Evolutionary conservation across 2,888 invertebrate genomes (phyloP).

Genomic region (Malacosoma neustria): DNA sequence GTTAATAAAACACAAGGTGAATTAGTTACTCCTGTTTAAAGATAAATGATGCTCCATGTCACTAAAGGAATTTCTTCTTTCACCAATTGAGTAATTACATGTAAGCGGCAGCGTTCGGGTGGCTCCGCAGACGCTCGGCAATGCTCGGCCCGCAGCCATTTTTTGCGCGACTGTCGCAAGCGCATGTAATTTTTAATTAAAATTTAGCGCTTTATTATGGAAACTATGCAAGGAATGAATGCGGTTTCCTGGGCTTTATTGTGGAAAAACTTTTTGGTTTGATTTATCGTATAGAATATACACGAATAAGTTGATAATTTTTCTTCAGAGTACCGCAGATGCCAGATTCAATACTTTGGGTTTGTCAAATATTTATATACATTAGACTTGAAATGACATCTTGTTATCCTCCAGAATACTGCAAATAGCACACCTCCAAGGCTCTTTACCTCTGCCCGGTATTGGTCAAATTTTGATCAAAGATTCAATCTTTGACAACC

Average conservation of each 20-base stretch:
- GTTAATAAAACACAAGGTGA: too few relatives aligned
- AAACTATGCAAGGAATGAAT: constrained; percentile 40
- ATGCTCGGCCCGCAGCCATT: constrained; percentile 37
- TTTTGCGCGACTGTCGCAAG: constrained; percentile 35
- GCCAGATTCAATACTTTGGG: too few relatives aligned
- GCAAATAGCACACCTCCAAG: too few relatives aligned
- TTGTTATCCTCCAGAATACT: too few relatives aligned
- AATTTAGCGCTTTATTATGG: constrained; percentile 59
- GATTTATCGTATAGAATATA: neutral
- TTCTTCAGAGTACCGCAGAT: too few relatives aligned
- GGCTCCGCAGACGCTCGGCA: constrained; percentile 35
- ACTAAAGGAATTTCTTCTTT: constrained; percentile 35
- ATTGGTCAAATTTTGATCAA: too few relatives aligned
- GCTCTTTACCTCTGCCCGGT: too few relatives aligned
- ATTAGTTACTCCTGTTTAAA: neutral
- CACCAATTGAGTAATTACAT: constrained; percentile 53
- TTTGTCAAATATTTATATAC: too few relatives aligned
- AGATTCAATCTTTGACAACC: too few relatives aligned
- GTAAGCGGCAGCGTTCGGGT: constrained; percentile 32
- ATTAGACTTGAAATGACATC: too few relatives aligned
- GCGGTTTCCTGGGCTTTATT: constrained; percentile 3
- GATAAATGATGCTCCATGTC: constrained; percentile 10
- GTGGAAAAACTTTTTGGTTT: neutral
- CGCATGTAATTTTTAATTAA: constrained; percentile 57
- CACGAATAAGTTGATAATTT: too few relatives aligned